Evolutionary conservation across 2,888 invertebrate species (phyloP), one percentile per base, ranked within the genome.

Genomic region (Drosophila mercatorum): DNA sequence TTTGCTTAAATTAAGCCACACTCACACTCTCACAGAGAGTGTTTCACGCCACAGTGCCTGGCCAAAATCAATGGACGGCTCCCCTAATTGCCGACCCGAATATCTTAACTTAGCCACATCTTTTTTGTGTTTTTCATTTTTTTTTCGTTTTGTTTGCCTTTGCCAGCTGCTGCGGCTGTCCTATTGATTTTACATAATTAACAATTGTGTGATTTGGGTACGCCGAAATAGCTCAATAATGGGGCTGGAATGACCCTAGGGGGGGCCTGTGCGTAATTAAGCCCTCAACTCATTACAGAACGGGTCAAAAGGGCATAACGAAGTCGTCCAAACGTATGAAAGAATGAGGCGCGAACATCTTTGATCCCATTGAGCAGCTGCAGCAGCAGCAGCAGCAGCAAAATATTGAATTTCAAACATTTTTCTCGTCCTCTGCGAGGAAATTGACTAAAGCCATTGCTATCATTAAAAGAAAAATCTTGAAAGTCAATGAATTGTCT

Each of bases 161-260:
- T 6, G 17, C 40, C 12, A 22, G 51, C 12, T 26, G 14, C 36
- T 58, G 60, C 31, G 43, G 44, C 43, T 52, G 55, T 17, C 58
- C 60, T 85, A 83, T 83, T 80, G 86, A 88, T 84, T 85, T 85
- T 82, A 72, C 78, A 74, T 83, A 82, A 88, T 82, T 80, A 75
- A 82, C 70, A 69, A 61, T 63, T 70, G 68, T 72, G 62, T 71
- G 68, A 70, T 68, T 75, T 62, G 55, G 63, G 36, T 59, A 46
- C 52, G 52, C 59, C 47, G 38, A 71, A 83, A 68, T 83, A 71
- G 75, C 66, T 66, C 63, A 74, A 70, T 56, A 43, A 64, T 31
- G 46, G 53, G 26, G 2, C 11, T 56, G 31, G 51, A 6, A n/a
- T 17, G 40, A 34, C 10, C 41, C 28, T 40, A 10, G 3, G 28